These are phyloP conservation scores for Antidorcas marsupialis DNA, from an alignment of 2,113 vertebrate genomes.

Conservation along the genomic window DNA sequence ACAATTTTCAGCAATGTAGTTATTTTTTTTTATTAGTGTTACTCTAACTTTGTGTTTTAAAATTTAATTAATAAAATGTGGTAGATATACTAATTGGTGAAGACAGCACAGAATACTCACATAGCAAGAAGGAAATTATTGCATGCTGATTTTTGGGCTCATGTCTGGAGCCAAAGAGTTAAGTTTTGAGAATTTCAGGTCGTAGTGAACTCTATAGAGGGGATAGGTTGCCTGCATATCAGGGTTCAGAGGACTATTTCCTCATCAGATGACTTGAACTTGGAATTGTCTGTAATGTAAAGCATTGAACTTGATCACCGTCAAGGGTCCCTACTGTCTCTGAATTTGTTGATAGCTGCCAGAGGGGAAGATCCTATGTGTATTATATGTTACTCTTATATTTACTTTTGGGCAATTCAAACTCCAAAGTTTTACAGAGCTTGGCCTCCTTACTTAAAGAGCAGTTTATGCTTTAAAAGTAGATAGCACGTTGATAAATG, in stretches of 20 bases:
- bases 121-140: not conserved
- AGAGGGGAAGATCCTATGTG: not conserved
- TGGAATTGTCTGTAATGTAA: not conserved
- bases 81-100: not conserved
- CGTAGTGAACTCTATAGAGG: not conserved
- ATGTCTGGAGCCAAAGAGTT: not conserved
- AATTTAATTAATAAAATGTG: not conserved
- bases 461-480: conserved; percentile 12
- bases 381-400: not conserved
- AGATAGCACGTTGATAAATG: not conserved
- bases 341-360: not conserved
- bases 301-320: not conserved
- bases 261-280: not conserved
- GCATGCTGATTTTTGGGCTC: not conserved
- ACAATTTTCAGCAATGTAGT: not conserved
- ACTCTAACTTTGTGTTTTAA: not conserved
- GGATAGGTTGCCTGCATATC: not conserved
- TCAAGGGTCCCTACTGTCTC: not conserved
- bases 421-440: not conserved
- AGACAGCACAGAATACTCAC: not conserved
- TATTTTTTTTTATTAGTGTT: not conserved
- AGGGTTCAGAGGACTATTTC: not conserved
- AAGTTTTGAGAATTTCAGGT: not conserved
- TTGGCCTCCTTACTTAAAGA: not conserved
- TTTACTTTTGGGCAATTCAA: not conserved